Evolutionary conservation across 2,113 vertebrate genomes (phyloP).

Genomic region (Hypomesus transpacificus): DNA sequence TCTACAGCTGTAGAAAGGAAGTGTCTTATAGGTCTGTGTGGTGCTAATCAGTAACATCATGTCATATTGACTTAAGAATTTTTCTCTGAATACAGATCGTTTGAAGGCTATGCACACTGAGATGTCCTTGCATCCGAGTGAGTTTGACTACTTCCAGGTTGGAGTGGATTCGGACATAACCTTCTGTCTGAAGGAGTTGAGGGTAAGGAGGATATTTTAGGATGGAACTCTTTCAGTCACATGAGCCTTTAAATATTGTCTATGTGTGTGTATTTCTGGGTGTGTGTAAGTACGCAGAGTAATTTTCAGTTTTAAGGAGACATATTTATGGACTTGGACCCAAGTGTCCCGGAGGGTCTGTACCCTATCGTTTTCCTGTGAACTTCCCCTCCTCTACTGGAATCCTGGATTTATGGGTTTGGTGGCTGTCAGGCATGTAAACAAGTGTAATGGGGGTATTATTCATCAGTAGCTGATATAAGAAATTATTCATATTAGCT

Average conservation of each 20-base stretch:
- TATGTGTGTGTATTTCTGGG: not conserved
- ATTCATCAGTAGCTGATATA: not conserved
- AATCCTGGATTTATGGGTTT: constrained; percentile 23
- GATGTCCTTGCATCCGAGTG: constrained; percentile 80
- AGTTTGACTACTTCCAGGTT: constrained; percentile 89
- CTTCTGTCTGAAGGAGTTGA: constrained; percentile 93
- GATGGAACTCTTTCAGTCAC: constrained; percentile 32
- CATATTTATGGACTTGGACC: constrained; percentile 45
- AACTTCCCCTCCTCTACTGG: constrained; percentile 24
- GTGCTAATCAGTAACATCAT: no score
- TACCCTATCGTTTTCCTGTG: constrained; percentile 38
- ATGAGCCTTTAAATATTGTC: constrained; percentile 34
- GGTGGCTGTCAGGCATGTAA: not conserved
- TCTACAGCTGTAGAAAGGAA: no score
- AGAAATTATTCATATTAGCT: no score
- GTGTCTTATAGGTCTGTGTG: no score
- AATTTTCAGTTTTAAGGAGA: constrained; percentile 41
- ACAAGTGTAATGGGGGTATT: not conserved
- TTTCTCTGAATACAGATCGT: constrained; percentile 66
- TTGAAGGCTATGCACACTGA: constrained; percentile 78
- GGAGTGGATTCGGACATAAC: constrained; percentile 85
- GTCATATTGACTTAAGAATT: no score
- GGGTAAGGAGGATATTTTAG: constrained; percentile 74
- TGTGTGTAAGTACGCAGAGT: constrained; percentile 11
- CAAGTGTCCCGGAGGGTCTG: constrained; percentile 24